Evolutionary conservation across 1,140 invertebrate genomes (phyloP), one percentile per base, ranked within the genome.

Genomic region (Leptinotarsa undecemlineata): DNA sequence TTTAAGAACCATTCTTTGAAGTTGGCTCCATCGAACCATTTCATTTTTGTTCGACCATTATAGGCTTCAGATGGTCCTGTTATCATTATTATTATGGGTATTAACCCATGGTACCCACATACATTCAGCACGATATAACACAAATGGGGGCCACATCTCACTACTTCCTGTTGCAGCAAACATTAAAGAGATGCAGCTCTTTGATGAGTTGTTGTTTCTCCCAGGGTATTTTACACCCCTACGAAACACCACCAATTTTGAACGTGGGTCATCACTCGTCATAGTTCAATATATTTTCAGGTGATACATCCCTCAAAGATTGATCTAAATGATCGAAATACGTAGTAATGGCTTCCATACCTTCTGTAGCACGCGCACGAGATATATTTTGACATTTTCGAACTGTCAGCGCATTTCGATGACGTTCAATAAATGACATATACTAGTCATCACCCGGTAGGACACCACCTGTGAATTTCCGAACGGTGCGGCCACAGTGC

Each of bases 231-330:
- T 84, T 19, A 63, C 62, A 42, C 84, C 82, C 61, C 83, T 76
- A 63, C 79, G 80, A 63, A 81, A 74, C 67, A 85, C 78, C 19
- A 81, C 67, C 80, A 82, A 84, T 61, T 79, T 79, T 48, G 70
- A 76, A 17, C 83, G 83, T 13, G 82, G 85, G 71, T 86, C 83
- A 81, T 86, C 85, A 6, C 74, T 77, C 85, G 76, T 85, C 85
- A 76, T 85, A 86, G 75, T 85, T 85, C 23, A 79, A 42, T 33
- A 80, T 75, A 74, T 77, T 77, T 70, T n/a, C 42, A 57, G 72
- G 70, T 48, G 77, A 78, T 42, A 80, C 47, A 70, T 72, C 68
- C 5, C 6, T 33, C 6, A 8, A 33, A 33, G 5, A 61, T 61
- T 61, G 17, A 17, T 61, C 15, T 20, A 61, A 61, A 61, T 61